Evolutionary conservation across 2,888 invertebrate genomes (phyloP).

Genomic region (Gasteruption jaculator): DNA sequence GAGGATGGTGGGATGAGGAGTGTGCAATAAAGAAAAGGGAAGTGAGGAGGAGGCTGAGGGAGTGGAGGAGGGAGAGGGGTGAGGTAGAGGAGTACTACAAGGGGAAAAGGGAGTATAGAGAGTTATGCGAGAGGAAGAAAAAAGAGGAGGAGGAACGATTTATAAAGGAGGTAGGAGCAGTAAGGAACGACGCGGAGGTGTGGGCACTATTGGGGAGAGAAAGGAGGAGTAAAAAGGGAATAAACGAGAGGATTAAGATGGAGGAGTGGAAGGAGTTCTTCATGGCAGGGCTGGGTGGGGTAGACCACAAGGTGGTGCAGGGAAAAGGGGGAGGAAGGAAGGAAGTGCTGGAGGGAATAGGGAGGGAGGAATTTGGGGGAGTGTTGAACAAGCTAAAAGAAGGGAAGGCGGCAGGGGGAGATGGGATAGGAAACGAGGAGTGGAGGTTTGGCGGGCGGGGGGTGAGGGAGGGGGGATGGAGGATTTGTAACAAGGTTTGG

Average conservation of each 20-base stretch:
- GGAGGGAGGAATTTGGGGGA: too few species aligned
- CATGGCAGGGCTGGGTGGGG: background rate
- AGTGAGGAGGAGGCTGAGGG: constrained; percentile 13
- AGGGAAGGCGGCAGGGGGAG: too few species aligned
- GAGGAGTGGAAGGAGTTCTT: background rate
- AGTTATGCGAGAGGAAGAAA: too few species aligned
- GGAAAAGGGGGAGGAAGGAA: constrained; percentile 6
- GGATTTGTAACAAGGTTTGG: background rate
- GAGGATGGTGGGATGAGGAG: constrained; percentile 4
- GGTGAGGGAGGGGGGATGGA: too few species aligned
- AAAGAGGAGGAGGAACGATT: background rate
- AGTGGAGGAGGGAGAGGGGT: constrained; percentile 16
- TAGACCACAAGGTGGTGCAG: background rate
- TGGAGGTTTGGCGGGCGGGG: too few species aligned
- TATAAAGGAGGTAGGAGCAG: background rate
- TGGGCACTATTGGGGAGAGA: constrained; percentile 15
- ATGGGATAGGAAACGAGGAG: too few species aligned
- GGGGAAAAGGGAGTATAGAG: constrained; percentile 3
- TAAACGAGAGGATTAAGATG: constrained; percentile 13
- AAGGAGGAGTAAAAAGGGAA: constrained; percentile 16
- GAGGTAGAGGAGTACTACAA: constrained; percentile 6
- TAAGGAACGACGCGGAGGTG: too few species aligned
- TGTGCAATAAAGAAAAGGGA: background rate
- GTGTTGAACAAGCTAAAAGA: too few species aligned
- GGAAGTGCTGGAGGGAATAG: too few species aligned